phyloP scores from a whole-genome alignment of 53 echinoderm and acorn worm species.

The Antedon mediterranea region DNA sequence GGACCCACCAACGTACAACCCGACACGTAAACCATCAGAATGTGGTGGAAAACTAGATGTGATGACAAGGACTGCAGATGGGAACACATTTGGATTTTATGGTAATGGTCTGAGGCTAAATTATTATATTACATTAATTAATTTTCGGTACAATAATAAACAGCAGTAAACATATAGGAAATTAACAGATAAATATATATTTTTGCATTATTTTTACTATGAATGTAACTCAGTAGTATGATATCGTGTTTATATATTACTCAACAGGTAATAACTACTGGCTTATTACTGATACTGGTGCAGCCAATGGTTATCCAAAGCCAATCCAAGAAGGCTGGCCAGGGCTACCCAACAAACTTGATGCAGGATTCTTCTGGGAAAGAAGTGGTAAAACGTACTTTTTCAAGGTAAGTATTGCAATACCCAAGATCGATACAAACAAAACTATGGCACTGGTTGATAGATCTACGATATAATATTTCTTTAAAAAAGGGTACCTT shows the following conservation, averaged over 20 bases:
- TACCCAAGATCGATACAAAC: too few relatives aligned
- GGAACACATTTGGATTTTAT: conserved; percentile 45
- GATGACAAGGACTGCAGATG: conserved; percentile 32
- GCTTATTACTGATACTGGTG: neutral
- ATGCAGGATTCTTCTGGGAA: conserved; percentile 33
- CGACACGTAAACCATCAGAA: conserved; percentile 17
- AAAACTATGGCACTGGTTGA: too few relatives aligned
- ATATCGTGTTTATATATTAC: too few relatives aligned
- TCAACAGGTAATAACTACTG: neutral
- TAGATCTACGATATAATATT: too few relatives aligned
- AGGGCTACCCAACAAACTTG: conserved; percentile 41
- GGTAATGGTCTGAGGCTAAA: conserved; percentile 10
- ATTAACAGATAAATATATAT: too few relatives aligned
- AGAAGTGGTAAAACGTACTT: conserved; percentile 28
- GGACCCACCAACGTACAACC: conserved; percentile 10
- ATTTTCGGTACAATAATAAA: too few relatives aligned
- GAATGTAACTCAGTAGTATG: too few relatives aligned
- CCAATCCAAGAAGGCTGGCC: conserved; percentile 23
- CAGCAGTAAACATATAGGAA: too few relatives aligned
- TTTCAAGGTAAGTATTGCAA: conserved; percentile 40
- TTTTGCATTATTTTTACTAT: too few relatives aligned
- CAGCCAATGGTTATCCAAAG: neutral
- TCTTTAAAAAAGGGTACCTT: too few relatives aligned
- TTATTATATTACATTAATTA: too few relatives aligned
- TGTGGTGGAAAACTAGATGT: conserved; percentile 20